Percentiles rank a stretch among this genome's conserved stretches.
Evolutionary conservation across 2,113 vertebrate species (phyloP).

Genomic region (Clarias macrocephalus): DNA sequence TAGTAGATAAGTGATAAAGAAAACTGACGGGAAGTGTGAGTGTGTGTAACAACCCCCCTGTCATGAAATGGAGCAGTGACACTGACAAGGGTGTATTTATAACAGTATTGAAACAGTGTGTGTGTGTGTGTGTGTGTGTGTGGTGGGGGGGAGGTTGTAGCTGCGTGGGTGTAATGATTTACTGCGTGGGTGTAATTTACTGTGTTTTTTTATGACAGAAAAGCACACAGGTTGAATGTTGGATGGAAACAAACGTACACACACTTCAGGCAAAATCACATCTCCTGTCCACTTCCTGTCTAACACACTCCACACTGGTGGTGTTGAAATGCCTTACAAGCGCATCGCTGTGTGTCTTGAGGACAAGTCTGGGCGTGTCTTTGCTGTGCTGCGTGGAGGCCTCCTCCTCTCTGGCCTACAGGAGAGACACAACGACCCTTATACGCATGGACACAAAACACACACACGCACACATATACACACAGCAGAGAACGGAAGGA

Average conservation of each 20-base stretch:
- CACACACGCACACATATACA: slow-evolving; percentile 81
- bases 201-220: not conserved
- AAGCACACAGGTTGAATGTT: not conserved
- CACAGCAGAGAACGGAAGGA: slow-evolving; percentile 71
- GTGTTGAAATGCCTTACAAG: slow-evolving; percentile 91
- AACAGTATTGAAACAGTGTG: not conserved
- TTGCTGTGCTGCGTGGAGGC: slow-evolving; percentile 98
- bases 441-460: slow-evolving; percentile 85
- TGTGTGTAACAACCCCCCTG: not conserved
- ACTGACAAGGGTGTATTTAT: not conserved
- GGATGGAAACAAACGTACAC: slow-evolving; percentile 16
- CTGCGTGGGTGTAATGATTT: not conserved
- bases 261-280: slow-evolving; percentile 36
- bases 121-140: slow-evolving; percentile 1
- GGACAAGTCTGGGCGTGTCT: slow-evolving; percentile 99
- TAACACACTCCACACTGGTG: slow-evolving; percentile 32
- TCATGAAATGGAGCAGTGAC: not conserved
- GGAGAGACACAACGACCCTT: slow-evolving; percentile 99
- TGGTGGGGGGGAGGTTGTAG: not conserved
- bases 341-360: slow-evolving; percentile 99
- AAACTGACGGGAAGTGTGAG: not conserved
- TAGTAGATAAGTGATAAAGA: not conserved
- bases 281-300: slow-evolving; percentile 23
- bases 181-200: not conserved
- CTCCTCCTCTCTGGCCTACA: slow-evolving; percentile 99